Conservation (phyloP, 2,113 vertebrate species). For the Sinocyclocheilus grahami region DNA sequence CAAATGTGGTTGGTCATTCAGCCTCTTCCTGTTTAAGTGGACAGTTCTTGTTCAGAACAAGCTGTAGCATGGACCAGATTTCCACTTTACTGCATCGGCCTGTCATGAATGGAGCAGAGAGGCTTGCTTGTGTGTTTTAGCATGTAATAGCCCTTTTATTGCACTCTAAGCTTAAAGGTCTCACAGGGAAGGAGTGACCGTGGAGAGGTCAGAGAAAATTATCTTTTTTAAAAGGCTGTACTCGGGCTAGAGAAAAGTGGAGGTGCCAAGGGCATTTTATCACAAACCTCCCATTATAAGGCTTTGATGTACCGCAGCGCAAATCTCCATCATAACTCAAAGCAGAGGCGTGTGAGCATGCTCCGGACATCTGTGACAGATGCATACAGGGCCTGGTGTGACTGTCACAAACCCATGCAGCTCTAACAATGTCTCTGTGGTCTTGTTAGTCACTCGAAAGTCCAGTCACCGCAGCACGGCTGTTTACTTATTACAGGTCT, state of each 20-base stretch:
- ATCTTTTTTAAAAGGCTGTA: slow-evolving; percentile 35
- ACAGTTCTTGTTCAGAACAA: too few species aligned
- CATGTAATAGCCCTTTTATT: slow-evolving; percentile 36
- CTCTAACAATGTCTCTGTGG: slow-evolving; percentile 56
- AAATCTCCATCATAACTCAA: slow-evolving; percentile 51
- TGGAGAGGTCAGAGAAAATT: slow-evolving; percentile 26
- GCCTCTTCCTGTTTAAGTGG: too few species aligned
- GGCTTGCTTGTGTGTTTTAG: slow-evolving; percentile 37
- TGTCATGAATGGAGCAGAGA: not conserved
- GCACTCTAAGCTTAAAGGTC: slow-evolving; percentile 36
- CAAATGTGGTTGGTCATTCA: too few species aligned
- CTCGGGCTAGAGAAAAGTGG: slow-evolving; percentile 16
- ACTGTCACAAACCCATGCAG: slow-evolving; percentile 54
- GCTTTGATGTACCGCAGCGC: slow-evolving; percentile 47
- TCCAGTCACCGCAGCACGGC: slow-evolving; percentile 54
- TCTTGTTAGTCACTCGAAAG: slow-evolving; percentile 53
- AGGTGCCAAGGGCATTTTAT: slow-evolving; percentile 49
- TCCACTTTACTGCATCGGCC: not conserved
- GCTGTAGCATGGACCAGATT: too few species aligned
- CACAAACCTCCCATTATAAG: slow-evolving; percentile 44
- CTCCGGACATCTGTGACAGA: slow-evolving; percentile 64
- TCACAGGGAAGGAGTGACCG: slow-evolving; percentile 7
- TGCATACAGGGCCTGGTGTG: slow-evolving; percentile 38
- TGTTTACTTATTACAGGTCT: slow-evolving; percentile 72
- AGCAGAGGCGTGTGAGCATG: slow-evolving; percentile 31